Evolutionary conservation across 2,113 vertebrate genomes (phyloP).

Genomic region (Rhinichthys klamathensis): DNA sequence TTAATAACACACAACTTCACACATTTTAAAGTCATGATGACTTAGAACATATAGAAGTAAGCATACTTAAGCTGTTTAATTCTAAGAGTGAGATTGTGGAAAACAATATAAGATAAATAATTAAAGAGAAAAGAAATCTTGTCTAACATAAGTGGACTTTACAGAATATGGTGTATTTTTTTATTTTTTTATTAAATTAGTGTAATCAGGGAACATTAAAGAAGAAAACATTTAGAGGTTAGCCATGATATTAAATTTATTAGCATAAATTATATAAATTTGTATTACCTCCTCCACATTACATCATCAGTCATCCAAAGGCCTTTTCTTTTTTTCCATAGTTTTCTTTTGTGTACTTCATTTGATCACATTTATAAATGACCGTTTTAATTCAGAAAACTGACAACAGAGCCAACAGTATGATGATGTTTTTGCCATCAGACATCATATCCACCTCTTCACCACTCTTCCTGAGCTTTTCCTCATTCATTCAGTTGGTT

Average conservation of each 20-base stretch:
- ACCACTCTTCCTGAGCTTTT: background rate
- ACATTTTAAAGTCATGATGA: background rate
- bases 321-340: background rate
- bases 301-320: constrained; percentile 10
- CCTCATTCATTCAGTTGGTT: background rate
- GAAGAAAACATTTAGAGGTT: background rate
- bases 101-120: background rate
- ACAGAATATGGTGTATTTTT: too few species aligned
- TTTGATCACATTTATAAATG: background rate
- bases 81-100: background rate
- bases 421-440: background rate
- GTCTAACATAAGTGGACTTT: too few species aligned
- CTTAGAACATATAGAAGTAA: background rate
- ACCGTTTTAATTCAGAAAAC: background rate
- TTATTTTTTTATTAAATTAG: background rate
- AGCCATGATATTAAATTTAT: background rate
- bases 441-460: background rate
- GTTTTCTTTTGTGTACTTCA: background rate
- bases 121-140: background rate
- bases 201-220: background rate
- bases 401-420: background rate
- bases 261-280: background rate
- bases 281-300: background rate
- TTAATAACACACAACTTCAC: background rate
- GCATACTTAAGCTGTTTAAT: background rate